phyloP scores from a whole-genome alignment of 2,113 vertebrate species.

The Cynocephalus volans region DNA sequence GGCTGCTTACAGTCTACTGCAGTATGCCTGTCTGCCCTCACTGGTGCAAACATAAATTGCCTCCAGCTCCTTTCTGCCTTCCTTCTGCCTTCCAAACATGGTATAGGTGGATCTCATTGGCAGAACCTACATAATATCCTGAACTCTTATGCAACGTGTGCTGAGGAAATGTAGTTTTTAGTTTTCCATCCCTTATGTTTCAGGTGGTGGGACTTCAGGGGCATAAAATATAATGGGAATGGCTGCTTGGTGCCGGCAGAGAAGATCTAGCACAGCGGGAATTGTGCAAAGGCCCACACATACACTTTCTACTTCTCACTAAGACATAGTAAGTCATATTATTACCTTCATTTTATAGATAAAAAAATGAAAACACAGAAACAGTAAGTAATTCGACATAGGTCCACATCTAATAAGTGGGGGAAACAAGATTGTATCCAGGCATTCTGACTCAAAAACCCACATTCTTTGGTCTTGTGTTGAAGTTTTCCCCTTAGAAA shows the following conservation, averaged over 20 bases:
- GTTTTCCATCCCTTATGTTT: neutral
- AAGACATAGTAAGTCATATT: neutral
- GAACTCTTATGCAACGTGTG: neutral
- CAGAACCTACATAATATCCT: neutral
- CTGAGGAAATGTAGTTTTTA: neutral
- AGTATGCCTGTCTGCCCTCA: neutral
- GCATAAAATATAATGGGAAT: neutral
- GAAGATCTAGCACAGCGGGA: accelerated
- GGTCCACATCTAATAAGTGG: neutral
- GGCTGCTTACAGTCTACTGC: neutral
- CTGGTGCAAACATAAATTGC: neutral
- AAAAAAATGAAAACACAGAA: neutral
- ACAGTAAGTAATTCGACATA: neutral
- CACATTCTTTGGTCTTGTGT: neutral
- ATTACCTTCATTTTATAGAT: neutral
- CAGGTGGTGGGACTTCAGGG: neutral
- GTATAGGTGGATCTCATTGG: accelerated
- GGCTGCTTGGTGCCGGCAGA: neutral
- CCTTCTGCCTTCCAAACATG: neutral
- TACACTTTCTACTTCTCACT: neutral
- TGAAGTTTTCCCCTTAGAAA: neutral
- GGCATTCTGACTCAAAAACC: neutral
- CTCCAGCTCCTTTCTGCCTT: neutral
- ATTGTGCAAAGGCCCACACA: neutral
- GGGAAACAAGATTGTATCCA: neutral